Evolutionary conservation across 2,797 vertebrate genomes (phyloP), one percentile per base, ranked within the genome.

Genomic region (Urocyon cinereoargenteus): DNA sequence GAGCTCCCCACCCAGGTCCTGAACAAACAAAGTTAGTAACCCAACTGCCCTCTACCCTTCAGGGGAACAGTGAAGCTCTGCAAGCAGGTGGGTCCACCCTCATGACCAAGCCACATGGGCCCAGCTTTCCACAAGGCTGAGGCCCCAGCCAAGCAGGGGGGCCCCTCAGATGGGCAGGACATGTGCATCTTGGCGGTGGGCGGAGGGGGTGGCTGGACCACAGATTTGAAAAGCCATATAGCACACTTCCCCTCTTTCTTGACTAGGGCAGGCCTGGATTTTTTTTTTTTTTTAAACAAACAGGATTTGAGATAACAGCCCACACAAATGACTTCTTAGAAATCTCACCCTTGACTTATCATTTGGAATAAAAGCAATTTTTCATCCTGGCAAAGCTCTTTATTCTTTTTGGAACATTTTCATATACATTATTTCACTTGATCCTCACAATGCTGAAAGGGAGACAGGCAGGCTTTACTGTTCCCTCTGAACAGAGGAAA

Each of bases 391-490:
- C 64, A 77, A 86, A 93, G 87, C 94, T 90, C 86, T 93, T 70
- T 28, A 57, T 85, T 91, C 78, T 87, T 55, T 77, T 19, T 19
- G 40, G 92, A 55, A 94, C 88, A 96, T 86, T 95, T 97, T 83
- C 97, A 97, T 95, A 95, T 75, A 93, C 97, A 96, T 96, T 55
- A 34, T 82, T 66, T 91, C 90, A 45, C 77, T 95, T 85, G 97
- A 87, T 87, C 90, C 86, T 31, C 45, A 16, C 28, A 78, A 28
- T 1, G 0, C 6, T 1, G 51, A 31, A n/a, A 92, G 81, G 51
- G 57, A 94, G 82, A 72, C 45, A 7, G 68, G 21, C 75, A 26
- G 79, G 95, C 92, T 97, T 96, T 96, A 92, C 96, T 85, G 90
- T 95, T 96, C 95, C 73, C 36, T 85, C 22, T 21, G 40, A 62